Evolutionary conservation across 2,797 vertebrate genomes (phyloP), one percentile per base, ranked within the genome.

Genomic region (Pseudotriccus pelzelni): DNA sequence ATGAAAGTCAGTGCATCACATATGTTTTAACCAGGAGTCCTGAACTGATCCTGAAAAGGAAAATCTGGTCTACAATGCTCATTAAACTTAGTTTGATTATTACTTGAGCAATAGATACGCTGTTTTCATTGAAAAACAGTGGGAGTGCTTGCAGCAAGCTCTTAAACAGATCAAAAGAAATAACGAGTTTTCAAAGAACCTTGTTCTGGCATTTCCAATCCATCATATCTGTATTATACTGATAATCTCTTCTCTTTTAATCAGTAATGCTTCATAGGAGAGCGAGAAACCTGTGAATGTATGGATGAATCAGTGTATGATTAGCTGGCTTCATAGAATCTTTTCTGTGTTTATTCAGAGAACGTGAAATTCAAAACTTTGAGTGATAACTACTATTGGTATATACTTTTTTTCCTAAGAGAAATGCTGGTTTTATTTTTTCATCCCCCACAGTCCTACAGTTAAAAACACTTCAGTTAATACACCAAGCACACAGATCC

Each of bases 231-330:
- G 2, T 85, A 62, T 76, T 84, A 88, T 21, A 59, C 69, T 87
- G 73, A 84, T 76, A 82, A 74, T 80, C 46, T 84, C 41, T 49
- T 79, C 46, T 85, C 43, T 89, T 92, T 84, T 79, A 85, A 93
- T 91, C 69, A 89, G 66, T 13, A 34, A 64, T 70, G 21, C 13
- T 78, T 41, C 46, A 36, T n/a, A 89, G 36, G 83, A 73, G 43
- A 62, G 67, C 0, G 10, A 81, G 52, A 52, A 93, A 86, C 37
- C 27, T 85, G 28, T 81, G n/a, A 91, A 76, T 56, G 18, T 62
- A 79, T 56, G 47, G 39, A 36, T 93, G 73, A 93, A 94, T 93
- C 52, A 94, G 56, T 0, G 0, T 79, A 56, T 91, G 88, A 92
- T 94, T 94, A 90, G 32, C 36, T 74, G 10, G 27, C 59, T 95